A percentile compares a stretch with the other conserved stretches of the same genome.
These are phyloP conservation scores for Aspidoscelis tigris DNA, from an alignment of 2,113 vertebrate genomes.

Conservation along the genomic window DNA sequence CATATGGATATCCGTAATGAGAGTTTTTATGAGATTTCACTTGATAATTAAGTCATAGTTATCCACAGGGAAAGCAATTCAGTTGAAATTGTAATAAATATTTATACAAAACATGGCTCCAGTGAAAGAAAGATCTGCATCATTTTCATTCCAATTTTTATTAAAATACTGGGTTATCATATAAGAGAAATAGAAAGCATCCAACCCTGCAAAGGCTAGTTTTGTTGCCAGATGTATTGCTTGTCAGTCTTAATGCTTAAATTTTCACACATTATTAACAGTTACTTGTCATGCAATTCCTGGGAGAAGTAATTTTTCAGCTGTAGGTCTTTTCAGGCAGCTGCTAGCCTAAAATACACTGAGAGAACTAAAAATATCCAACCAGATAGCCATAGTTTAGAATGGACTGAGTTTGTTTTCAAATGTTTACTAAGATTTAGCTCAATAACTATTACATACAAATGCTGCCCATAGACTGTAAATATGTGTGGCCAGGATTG, in stretches of 20 bases:
- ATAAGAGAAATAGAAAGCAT: background rate
- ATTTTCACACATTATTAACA: background rate
- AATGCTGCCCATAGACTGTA: conserved; percentile 24
- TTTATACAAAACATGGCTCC: conserved; percentile 18
- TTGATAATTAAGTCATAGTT: background rate
- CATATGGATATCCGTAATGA: background rate
- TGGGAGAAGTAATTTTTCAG: conserved; percentile 42
- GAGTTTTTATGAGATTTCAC: background rate
- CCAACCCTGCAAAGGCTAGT: conserved; percentile 13
- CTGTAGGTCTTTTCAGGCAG: conserved; percentile 27
- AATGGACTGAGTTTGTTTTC: conserved; percentile 32
- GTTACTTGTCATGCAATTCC: conserved; percentile 23
- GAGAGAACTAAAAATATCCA: conserved; percentile 34
- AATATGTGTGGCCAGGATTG: background rate
- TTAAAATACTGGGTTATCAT: background rate
- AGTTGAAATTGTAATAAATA: conserved; percentile 1
- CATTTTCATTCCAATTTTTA: background rate
- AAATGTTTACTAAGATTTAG: conserved; percentile 39
- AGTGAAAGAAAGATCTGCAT: conserved; percentile 24
- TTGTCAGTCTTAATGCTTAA: conserved; percentile 31
- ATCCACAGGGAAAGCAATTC: background rate
- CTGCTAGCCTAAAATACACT: conserved; percentile 37
- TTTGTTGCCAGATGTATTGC: background rate
- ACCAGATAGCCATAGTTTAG: conserved; percentile 23
- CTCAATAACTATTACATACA: conserved; percentile 6